Base-by-base conservation (phyloP, 2,797 vertebrate genomes). In the Sebastes glaucus region DNA sequence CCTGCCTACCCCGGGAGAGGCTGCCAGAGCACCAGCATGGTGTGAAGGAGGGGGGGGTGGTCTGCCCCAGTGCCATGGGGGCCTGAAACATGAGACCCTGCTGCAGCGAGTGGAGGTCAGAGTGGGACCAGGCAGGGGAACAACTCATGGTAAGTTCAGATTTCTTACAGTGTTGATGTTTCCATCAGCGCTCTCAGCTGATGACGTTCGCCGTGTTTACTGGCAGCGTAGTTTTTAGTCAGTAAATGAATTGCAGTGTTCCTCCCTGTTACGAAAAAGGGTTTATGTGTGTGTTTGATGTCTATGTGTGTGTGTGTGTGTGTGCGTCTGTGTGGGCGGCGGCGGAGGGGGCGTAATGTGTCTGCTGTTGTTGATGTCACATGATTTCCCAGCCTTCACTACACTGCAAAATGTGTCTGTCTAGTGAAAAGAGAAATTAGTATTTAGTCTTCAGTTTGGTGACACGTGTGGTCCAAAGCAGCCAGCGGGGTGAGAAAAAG, bases 301-400 rank as follows among this genome's bases (percentile, higher is more conserved):
- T 82, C 16, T 75, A 82, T 70, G 73, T 82, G 27, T 77, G 83
- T 77, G 70, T 71, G 27, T 77, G 83, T 78, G 70, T 72, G 70
- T 62, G 60, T 55, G 78, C 59, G 79, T 60, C 73, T 30, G 71
- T 65, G 80, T 78, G 78, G 66, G 86, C 25, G 5, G 85, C 42
- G 2, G 79, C n/a, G 18, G 66, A 78, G 82, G 77, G 82, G 80
- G 82, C n/a, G 81, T 88, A 81, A 82, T 75, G 75, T 35, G 77
- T 93, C 91, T 90, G 88, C 84, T 85, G 86, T 92, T 89, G 86
- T 94, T 93, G 93, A 92, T 92, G 92, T 94, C 94, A 95, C 88
- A 86, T 92, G 92, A 93, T 89, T 94, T 95, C 90, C 93, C 88
- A 82, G 75, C 77, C 65, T 64, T 89, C 77, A 64, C 75, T 71